These are phyloP conservation scores for Phymastichus coffea DNA, from an alignment of 1,140 invertebrate genomes.

Conservation along the genomic window DNA sequence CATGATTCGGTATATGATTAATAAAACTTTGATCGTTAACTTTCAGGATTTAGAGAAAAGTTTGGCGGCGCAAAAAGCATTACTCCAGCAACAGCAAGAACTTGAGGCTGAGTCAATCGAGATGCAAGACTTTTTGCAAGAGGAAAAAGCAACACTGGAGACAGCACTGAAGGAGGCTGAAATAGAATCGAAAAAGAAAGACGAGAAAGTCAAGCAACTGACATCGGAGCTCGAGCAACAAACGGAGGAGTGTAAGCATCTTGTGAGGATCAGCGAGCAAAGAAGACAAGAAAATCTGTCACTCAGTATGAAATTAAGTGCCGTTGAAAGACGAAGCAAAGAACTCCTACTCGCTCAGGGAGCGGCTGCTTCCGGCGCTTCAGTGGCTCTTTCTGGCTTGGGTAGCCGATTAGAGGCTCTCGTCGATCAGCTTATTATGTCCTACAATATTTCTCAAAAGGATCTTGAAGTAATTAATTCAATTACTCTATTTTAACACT, in stretches of 20 bases:
- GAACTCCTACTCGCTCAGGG: slow-evolving; percentile 70
- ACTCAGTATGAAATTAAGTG: slow-evolving; percentile 64
- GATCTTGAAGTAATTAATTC: slow-evolving; percentile 66
- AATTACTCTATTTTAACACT: slow-evolving; percentile 3
- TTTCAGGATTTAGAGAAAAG: slow-evolving; percentile 67
- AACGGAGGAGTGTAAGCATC: slow-evolving; percentile 74
- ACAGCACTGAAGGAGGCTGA: slow-evolving; percentile 77
- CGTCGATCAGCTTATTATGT: slow-evolving; percentile 68
- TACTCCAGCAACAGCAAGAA: slow-evolving; percentile 72
- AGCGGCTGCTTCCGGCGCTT: slow-evolving; percentile 68
- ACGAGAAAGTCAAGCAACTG: slow-evolving; percentile 56
- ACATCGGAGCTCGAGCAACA: slow-evolving; percentile 64
- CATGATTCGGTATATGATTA: not conserved
- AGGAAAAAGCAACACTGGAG: slow-evolving; percentile 69
- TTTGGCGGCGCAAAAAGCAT: slow-evolving; percentile 64
- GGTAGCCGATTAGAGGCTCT: slow-evolving; percentile 68
- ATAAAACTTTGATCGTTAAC: slow-evolving; percentile 6
- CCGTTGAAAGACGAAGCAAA: slow-evolving; percentile 63
- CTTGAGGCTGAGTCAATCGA: slow-evolving; percentile 70
- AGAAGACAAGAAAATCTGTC: slow-evolving; percentile 71
- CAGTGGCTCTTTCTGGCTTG: slow-evolving; percentile 70
- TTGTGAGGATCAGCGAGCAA: slow-evolving; percentile 77
- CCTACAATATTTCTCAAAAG: slow-evolving; percentile 73
- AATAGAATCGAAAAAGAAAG: slow-evolving; percentile 57
- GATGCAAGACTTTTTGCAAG: slow-evolving; percentile 75